Conservation (phyloP, 2,888 invertebrate genomes). For the Nemoura dubitans region DNA sequence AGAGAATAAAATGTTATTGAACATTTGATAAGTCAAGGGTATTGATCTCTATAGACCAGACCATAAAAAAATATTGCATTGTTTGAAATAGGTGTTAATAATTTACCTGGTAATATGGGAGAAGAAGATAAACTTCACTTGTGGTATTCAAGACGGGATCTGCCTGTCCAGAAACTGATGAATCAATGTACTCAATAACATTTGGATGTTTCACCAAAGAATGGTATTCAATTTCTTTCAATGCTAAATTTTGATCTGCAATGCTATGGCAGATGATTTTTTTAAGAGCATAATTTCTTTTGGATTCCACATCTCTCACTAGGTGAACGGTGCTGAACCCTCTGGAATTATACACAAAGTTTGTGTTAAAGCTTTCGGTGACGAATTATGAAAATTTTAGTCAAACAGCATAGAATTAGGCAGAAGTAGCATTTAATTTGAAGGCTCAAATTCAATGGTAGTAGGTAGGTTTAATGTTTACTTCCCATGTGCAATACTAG, state of each 20-base stretch:
- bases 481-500: conserved; percentile 13
- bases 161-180: conserved; percentile 67
- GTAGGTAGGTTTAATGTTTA: too few species aligned
- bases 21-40: too few species aligned
- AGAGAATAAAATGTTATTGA: conserved; percentile 47
- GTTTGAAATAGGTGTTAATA: too few species aligned
- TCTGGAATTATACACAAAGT: conserved; percentile 62
- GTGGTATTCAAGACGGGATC: conserved; percentile 74
- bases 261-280: conserved; percentile 81
- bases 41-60: too few species aligned
- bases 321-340: conserved; percentile 85
- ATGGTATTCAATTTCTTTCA: conserved; percentile 79
- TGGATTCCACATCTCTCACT: conserved; percentile 73
- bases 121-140: conserved; percentile 76
- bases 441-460: too few species aligned
- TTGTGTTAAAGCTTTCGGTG: too few species aligned
- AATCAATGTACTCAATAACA: conserved; percentile 77
- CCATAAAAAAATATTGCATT: too few species aligned
- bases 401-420: too few species aligned
- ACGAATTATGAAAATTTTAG: too few species aligned
- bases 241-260: conserved; percentile 77
- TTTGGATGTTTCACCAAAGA: conserved; percentile 75
- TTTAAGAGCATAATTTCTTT: conserved; percentile 78
- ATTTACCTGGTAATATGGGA: conserved; percentile 76
- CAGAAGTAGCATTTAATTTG: conserved; percentile 30